Conservation (phyloP, 2,888 invertebrate species). For the Galeruca laticollis region DNA sequence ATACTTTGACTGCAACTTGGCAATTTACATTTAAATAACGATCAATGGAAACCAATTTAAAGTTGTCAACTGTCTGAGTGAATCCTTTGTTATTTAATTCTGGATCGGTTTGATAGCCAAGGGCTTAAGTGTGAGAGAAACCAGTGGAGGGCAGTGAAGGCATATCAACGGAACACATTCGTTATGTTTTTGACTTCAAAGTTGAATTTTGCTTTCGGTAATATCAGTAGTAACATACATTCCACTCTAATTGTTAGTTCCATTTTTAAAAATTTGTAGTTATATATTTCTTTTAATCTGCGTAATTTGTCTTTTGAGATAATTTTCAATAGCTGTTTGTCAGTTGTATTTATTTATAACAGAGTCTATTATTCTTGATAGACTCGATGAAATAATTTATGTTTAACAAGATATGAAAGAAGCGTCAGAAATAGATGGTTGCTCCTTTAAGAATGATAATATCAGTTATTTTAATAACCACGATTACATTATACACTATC, state of each 20-base stretch:
- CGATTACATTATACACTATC: too few relatives aligned
- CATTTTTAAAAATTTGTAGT: too few relatives aligned
- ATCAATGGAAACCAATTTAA: conserved; percentile 67
- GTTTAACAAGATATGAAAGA: not conserved
- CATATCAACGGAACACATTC: not conserved
- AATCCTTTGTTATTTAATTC: conserved; percentile 67
- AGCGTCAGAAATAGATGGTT: not conserved
- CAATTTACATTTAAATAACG: conserved; percentile 68
- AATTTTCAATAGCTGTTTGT: too few relatives aligned
- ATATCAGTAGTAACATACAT: too few relatives aligned
- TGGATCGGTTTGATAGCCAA: conserved; percentile 63
- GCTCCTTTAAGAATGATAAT: too few relatives aligned
- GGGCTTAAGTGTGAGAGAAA: conserved; percentile 52
- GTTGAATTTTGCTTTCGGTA: too few relatives aligned
- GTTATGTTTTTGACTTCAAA: not conserved
- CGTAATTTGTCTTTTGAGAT: too few relatives aligned
- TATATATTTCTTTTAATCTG: too few relatives aligned
- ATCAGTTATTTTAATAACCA: too few relatives aligned
- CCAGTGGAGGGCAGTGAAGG: conserved; percentile 22
- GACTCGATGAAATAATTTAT: too few relatives aligned
- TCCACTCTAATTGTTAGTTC: too few relatives aligned
- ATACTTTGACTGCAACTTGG: conserved; percentile 67
- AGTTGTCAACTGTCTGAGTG: conserved; percentile 68
- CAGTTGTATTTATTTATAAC: too few relatives aligned
- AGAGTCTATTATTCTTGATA: not conserved